Conservation (phyloP, 2,888 invertebrate species). For the Coleophora deauratella region DNA sequence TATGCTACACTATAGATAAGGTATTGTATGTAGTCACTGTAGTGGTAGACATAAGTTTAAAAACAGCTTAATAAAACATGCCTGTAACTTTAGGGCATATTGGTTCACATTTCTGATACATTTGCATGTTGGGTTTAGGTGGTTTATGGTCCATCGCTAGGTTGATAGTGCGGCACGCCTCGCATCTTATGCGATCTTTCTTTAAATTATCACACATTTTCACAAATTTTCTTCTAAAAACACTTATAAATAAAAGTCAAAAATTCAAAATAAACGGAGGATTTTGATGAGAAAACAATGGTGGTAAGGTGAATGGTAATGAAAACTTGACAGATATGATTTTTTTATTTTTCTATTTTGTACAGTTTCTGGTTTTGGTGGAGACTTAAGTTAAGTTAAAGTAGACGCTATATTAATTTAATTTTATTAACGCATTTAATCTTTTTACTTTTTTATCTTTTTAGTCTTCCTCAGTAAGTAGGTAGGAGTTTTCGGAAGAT, state of each 20-base stretch:
- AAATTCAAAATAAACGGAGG: neutral
- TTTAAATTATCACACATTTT: conserved; percentile 28
- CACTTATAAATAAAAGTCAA: too few species aligned
- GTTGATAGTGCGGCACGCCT: conserved; percentile 60
- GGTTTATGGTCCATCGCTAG: conserved; percentile 43
- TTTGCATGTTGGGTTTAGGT: conserved; percentile 55
- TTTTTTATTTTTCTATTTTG: neutral
- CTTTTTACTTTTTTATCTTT: too few species aligned
- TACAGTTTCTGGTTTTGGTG: neutral
- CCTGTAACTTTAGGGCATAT: conserved; percentile 3
- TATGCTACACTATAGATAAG: too few species aligned
- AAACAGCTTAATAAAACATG: neutral
- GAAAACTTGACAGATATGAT: neutral
- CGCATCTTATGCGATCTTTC: conserved; percentile 38
- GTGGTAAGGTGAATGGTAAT: neutral
- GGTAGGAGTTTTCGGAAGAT: too few species aligned
- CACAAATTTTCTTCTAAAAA: too few species aligned
- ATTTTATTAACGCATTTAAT: too few species aligned
- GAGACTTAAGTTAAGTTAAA: neutral
- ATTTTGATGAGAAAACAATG: neutral
- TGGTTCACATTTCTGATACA: conserved; percentile 46
- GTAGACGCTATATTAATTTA: too few species aligned
- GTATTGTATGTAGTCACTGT: too few species aligned
- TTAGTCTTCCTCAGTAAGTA: too few species aligned
- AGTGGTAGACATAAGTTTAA: too few species aligned